Conservation (phyloP, 2,888 invertebrate genomes). For the Strigamia transsilvanica region DNA sequence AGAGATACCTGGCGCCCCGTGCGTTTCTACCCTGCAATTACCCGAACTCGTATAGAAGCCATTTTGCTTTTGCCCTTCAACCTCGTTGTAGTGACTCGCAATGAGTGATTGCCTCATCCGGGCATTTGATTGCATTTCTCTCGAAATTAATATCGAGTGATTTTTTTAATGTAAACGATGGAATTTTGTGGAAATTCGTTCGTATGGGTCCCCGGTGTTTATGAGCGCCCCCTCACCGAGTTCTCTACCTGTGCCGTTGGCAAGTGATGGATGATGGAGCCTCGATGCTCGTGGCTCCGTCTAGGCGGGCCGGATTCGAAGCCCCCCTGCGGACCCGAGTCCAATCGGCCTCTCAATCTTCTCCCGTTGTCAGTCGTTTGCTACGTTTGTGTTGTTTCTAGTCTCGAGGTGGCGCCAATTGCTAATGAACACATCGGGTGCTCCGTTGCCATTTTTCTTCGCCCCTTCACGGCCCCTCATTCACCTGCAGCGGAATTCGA, state of each 20-base stretch:
- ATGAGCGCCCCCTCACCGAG: slow-evolving; percentile 23
- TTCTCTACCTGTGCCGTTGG: slow-evolving; percentile 44
- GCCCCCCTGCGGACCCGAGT: slow-evolving; percentile 27
- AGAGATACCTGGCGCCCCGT: slow-evolving; percentile 37
- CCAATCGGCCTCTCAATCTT: slow-evolving; percentile 44
- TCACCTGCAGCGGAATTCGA: slow-evolving; percentile 24
- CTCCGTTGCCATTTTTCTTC: slow-evolving; percentile 6
- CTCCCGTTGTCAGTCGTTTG: slow-evolving; percentile 42
- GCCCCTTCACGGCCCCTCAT: background rate
- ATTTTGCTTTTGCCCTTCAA: slow-evolving; percentile 36
- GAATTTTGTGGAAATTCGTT: slow-evolving; percentile 9
- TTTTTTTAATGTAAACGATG: too few species aligned
- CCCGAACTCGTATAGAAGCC: slow-evolving; percentile 27
- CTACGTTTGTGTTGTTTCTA: slow-evolving; percentile 16
- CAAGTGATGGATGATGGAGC: slow-evolving; percentile 44
- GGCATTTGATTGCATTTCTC: too few species aligned
- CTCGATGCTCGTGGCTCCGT: slow-evolving; percentile 44
- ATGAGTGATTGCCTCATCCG: too few species aligned
- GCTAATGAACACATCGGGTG: slow-evolving; percentile 44
- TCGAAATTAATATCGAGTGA: too few species aligned
- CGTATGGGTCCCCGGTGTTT: slow-evolving; percentile 17
- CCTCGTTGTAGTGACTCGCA: slow-evolving; percentile 12
- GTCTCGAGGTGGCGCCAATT: slow-evolving; percentile 44
- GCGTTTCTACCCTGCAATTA: slow-evolving; percentile 32
- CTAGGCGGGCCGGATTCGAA: slow-evolving; percentile 44